Evolutionary conservation across 2,888 invertebrate genomes (phyloP), one percentile per base, ranked within the genome.

Genomic region (Megalurothrips usitatus): DNA sequence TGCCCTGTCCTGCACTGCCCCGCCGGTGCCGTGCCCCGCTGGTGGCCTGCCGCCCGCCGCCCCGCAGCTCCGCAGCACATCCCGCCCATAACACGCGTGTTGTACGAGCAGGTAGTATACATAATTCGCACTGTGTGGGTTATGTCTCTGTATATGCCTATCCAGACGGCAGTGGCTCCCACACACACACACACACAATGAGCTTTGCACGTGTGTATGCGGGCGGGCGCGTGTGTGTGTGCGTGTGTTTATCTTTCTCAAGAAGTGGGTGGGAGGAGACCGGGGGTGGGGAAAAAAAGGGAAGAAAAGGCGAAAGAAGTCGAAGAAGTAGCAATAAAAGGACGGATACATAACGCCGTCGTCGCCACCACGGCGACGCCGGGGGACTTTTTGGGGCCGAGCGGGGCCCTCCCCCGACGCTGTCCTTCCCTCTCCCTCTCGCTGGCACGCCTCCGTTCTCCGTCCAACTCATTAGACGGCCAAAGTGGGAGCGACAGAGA

Each of bases 321-420:
- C 68, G 68, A 75, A 75, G 68, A 75, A 75, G 23, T 26, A 26
- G 68, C 23, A 23, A 75, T 75, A 75, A 75, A 75, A 75, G 68
- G 68, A 75, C 68, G 68, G 68, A 75, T 75, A 26, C 68, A 23
- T 75, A 75, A 75, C 68, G 68, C 26, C 68, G 68, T 75, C 68
- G 68, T 75, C 68, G 68, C 68, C 68, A 75, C 68, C 68, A 26
- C 26, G 58, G 2, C 58, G 58, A 58, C 58, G 58, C 14, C 52
- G 1, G 1, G 52, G n/a, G n/a, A n/a, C n/a, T n/a, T n/a, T n/a
- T n/a, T n/a, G n/a, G n/a, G 49, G 52, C 52, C 14, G 52, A 12
- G 52, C 6, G 14, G 52, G 52, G 52, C 10, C 52, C 52, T 19
- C 52, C 52, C 52, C 52, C 52, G 52, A 10, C 52, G 52, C 52